These are phyloP conservation scores for Noturus placidus DNA, from an alignment of 2,113 vertebrate genomes.

Conservation along the genomic window DNA sequence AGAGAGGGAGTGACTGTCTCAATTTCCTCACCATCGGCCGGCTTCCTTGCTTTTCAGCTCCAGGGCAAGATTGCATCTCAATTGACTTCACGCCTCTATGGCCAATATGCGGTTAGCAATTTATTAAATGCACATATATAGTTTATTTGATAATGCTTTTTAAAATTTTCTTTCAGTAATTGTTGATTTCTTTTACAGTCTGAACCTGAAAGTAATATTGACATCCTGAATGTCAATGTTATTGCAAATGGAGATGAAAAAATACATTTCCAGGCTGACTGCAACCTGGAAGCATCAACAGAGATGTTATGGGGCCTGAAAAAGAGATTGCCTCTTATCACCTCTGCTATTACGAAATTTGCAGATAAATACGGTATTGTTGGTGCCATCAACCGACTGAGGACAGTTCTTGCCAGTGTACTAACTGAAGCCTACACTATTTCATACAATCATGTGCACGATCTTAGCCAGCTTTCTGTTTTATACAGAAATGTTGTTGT, in stretches of 20 bases:
- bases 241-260: constrained; percentile 60
- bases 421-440: constrained; percentile 62
- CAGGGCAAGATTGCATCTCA: constrained; percentile 50
- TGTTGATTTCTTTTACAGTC: constrained; percentile 69
- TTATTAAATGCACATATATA: neutral
- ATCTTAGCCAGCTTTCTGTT: constrained; percentile 69
- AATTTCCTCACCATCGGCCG: constrained; percentile 74
- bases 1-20: constrained; percentile 61
- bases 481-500: constrained; percentile 67
- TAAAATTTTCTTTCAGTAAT: neutral
- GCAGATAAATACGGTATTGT: constrained; percentile 71
- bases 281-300: constrained; percentile 74
- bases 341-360: constrained; percentile 63
- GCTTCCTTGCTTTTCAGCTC: constrained; percentile 72
- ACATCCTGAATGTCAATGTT: constrained; percentile 74
- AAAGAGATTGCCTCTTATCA: constrained; percentile 71
- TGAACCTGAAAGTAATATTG: constrained; percentile 74
- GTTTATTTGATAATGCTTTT: neutral
- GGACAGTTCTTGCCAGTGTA: constrained; percentile 58
- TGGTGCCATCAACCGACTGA: constrained; percentile 61
- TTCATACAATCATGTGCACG: constrained; percentile 60
- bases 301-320: constrained; percentile 74
- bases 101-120: constrained; percentile 75
- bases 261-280: constrained; percentile 73
- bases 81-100: constrained; percentile 72